These are phyloP conservation scores for Archilochus colubris DNA, from an alignment of 2,113 vertebrate species.

Conservation along the genomic window DNA sequence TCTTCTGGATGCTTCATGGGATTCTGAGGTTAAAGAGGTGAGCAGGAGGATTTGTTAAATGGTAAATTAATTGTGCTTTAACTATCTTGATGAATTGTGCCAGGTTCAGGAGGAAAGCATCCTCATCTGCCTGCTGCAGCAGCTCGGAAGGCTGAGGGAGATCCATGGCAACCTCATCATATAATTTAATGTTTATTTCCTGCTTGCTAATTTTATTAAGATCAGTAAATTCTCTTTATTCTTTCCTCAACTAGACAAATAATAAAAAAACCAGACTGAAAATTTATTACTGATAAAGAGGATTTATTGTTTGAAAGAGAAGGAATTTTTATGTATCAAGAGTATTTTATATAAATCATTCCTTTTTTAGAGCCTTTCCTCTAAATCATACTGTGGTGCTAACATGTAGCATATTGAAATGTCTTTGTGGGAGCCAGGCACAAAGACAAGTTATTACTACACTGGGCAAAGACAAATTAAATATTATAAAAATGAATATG, in stretches of 20 bases:
- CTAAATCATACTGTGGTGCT: not conserved
- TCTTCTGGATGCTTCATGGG: not conserved
- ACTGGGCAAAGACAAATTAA: not conserved
- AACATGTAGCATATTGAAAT: not conserved
- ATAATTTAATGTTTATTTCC: not conserved
- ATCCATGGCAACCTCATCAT: fast-evolving
- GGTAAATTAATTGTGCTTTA: not conserved
- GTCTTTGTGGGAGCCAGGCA: not conserved
- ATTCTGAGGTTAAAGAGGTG: not conserved
- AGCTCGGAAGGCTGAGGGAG: not conserved
- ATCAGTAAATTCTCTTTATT: not conserved
- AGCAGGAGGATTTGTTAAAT: not conserved
- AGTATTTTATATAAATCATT: not conserved
- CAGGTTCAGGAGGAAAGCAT: not conserved
- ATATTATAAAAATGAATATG: not conserved
- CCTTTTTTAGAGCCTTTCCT: not conserved
- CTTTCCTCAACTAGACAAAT: not conserved
- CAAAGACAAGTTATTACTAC: not conserved
- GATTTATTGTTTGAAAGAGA: not conserved
- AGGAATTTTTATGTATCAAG: not conserved
- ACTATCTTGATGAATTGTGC: not conserved
- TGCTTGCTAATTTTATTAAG: not conserved
- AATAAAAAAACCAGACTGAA: not conserved
- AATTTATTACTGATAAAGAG: not conserved
- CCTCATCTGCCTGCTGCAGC: not conserved